phyloP scores from a whole-genome alignment of 2,888 invertebrate species.

The Acronicta aceris region DNA sequence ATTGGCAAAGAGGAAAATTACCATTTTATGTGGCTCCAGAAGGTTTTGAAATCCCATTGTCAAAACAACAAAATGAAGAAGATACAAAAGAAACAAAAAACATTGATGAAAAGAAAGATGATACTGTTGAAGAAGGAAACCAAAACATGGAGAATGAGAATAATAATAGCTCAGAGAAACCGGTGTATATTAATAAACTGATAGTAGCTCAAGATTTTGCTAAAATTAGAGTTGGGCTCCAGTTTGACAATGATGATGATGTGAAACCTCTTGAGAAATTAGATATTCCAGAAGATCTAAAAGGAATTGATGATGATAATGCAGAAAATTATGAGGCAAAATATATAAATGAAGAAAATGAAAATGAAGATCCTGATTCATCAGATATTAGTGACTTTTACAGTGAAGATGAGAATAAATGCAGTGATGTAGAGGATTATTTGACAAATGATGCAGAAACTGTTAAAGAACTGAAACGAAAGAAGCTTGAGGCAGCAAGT shows the following conservation, averaged over 20 bases:
- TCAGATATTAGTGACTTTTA: constrained; percentile 92
- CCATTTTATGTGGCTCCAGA: constrained; percentile 98
- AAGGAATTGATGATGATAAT: constrained; percentile 82
- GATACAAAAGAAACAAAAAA: constrained; percentile 56
- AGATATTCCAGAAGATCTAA: constrained; percentile 77
- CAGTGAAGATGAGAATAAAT: constrained; percentile 90
- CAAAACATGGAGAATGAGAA: constrained; percentile 59
- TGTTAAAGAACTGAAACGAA: constrained; percentile 83
- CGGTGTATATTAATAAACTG: constrained; percentile 80
- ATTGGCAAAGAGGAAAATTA: constrained; percentile 99
- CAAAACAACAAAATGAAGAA: constrained; percentile 74
- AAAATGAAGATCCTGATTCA: constrained; percentile 84
- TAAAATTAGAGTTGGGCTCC: constrained; percentile 93
- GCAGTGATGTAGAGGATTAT: constrained; percentile 86
- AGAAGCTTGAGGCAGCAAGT: constrained; percentile 86
- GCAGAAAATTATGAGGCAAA: constrained; percentile 69
- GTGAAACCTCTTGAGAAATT: constrained; percentile 89
- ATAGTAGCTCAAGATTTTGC: constrained; percentile 94
- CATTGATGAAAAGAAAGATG: constrained; percentile 67
- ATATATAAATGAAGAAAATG: constrained; percentile 63
- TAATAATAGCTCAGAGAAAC: constrained; percentile 68
- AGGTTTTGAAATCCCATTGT: constrained; percentile 92
- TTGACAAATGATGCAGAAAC: constrained; percentile 82
- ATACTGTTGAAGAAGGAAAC: constrained; percentile 68
- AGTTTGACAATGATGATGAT: constrained; percentile 91